phyloP scores from a whole-genome alignment of 2,797 vertebrate genomes.

The Malacoraja senta region DNA sequence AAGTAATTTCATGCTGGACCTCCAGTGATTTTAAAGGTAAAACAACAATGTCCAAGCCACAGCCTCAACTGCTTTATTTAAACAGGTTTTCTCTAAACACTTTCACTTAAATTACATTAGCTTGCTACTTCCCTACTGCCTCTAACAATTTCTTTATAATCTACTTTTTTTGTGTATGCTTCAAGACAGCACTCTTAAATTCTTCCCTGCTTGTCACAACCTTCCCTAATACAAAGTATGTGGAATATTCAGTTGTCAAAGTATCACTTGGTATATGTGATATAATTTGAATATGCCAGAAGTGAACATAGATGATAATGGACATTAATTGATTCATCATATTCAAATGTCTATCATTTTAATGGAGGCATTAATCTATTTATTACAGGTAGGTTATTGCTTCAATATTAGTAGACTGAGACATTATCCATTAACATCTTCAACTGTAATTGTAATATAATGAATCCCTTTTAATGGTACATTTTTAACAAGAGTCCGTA shows the following conservation, averaged over 20 bases:
- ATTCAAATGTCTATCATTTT: not conserved
- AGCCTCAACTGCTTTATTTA: not conserved
- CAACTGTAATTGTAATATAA: not conserved
- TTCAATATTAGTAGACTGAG: not conserved
- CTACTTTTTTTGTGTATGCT: not conserved
- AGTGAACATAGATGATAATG: no score
- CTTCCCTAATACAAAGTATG: not conserved
- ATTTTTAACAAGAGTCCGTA: not conserved
- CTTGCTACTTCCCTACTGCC: not conserved
- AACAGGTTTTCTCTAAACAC: not conserved
- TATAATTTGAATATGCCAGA: not conserved
- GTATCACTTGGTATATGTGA: not conserved
- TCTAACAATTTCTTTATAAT: not conserved
- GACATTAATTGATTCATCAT: not conserved
- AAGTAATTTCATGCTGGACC: not conserved
- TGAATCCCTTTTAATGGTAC: not conserved
- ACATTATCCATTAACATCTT: constrained; percentile 12
- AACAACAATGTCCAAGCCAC: not conserved
- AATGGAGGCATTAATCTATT: not conserved
- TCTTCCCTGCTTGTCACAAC: not conserved
- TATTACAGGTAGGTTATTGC: not conserved
- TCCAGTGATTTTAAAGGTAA: not conserved
- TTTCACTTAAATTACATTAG: not conserved
- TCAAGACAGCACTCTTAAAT: not conserved
- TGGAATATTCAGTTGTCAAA: not conserved